phyloP scores from a whole-genome alignment of 2,113 vertebrate species.

The Collichthys lucidus region DNA sequence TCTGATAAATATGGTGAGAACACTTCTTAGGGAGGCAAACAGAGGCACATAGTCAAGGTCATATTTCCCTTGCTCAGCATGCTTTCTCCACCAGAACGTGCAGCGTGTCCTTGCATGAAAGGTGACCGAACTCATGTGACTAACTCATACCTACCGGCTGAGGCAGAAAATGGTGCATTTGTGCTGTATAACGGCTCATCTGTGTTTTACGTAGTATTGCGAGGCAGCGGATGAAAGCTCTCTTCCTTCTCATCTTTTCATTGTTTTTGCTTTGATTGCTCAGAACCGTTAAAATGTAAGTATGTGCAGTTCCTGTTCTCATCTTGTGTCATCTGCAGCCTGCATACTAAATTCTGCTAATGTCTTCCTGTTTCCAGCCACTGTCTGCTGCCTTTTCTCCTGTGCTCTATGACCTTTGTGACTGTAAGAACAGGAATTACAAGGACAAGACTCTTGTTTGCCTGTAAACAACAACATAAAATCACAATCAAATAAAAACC shows the following conservation, averaged over 20 bases:
- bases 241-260: not conserved
- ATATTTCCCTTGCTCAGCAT: conserved; percentile 63
- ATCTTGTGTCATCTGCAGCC: conserved; percentile 34
- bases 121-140: conserved; percentile 27
- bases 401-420: conserved; percentile 23
- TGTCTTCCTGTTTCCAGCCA: conserved; percentile 1
- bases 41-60: conserved; percentile 65
- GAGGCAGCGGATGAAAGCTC: not conserved
- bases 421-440: conserved; percentile 29
- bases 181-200: not conserved
- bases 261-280: not conserved
- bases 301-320: conserved; percentile 8
- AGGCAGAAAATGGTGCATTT: not conserved
- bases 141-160: not conserved
- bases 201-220: not conserved
- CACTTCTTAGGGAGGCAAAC: not conserved
- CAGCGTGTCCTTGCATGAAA: conserved; percentile 50
- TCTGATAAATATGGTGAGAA: not conserved
- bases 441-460: conserved; percentile 14
- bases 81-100: conserved; percentile 45
- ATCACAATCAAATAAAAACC: not conserved
- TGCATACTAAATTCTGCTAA: conserved; percentile 46
- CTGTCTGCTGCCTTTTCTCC: not conserved
- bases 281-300: conserved; percentile 2
- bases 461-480: conserved; percentile 4